Percentiles rank a stretch among this genome's conserved stretches.
Evolutionary conservation across 2,888 invertebrate species (phyloP).

Genomic region (Diploptera punctata): DNA sequence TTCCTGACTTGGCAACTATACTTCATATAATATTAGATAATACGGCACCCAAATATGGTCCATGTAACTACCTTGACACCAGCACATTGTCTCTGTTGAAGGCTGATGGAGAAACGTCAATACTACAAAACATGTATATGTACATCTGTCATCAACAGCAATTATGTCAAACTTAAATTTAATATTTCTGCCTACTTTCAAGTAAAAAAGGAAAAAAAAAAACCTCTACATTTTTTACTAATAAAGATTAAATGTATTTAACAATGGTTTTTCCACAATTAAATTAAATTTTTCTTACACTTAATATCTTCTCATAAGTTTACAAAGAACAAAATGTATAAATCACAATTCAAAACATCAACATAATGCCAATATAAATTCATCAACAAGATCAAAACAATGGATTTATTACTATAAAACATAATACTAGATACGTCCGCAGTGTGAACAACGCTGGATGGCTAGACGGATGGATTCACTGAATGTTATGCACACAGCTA

Average conservation of each 20-base stretch:
- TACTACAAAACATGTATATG: neutral
- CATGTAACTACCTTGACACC: slow-evolving; percentile 18
- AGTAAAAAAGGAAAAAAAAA: no score
- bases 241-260: neutral
- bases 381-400: neutral
- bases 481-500: neutral
- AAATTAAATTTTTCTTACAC: neutral
- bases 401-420: neutral
- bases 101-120: slow-evolving; percentile 25
- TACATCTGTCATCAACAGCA: neutral
- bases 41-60: no score
- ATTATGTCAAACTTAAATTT: no score
- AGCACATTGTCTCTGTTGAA: neutral
- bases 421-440: neutral
- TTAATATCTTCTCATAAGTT: neutral
- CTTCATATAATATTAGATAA: neutral
- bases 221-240: neutral
- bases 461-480: neutral
- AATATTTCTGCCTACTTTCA: neutral
- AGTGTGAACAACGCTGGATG: neutral
- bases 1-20: neutral
- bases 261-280: neutral
- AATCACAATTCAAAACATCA: no score
- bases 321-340: slow-evolving; percentile 3
- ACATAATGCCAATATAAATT: no score